Base-by-base conservation (phyloP, 2,113 vertebrate genomes). In the Loxodonta africana region DNA sequence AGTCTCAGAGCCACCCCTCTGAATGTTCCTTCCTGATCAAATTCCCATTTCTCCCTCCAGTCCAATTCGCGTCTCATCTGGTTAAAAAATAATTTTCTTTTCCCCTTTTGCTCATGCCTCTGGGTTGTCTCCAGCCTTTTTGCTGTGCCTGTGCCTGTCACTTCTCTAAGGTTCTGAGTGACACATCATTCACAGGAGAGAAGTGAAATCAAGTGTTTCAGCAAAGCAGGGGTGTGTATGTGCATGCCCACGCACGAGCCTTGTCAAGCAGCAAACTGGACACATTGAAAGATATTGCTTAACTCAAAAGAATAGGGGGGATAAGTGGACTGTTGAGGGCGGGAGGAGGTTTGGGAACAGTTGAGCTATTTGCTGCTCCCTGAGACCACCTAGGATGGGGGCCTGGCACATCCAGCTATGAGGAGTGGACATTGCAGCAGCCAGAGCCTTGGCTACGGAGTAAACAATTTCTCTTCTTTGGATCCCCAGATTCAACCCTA, bases 31-130 rank as follows among this genome's bases (percentile, higher is more conserved):
- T 71, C 71, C 44, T 11, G 28, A 71, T 65, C 93, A 91, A 93
- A 97, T 77, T 93, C 90, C 91, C 46, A 14, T 44, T 63, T 95
- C 57, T 92, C 87, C 76, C 69, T 53, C 63, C 65, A 87, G 93
- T 84, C 82, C 71, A 26, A 89, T 80, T 93, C 91, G 90, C 71
- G 82, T 93, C 78, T 88, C 51, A 41, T 92, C 96, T 92, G 65
- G 81, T 92, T 96, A 92, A 91, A 97, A 95, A 95, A 91, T 91
- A 82, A 91, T 95, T 97, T 94, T 77, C 88, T n/a, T 67, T 95
- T n/a, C 20, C 89, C 69, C 83, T 63, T 95, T 81, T n/a, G 10
- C 71, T 90, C 60, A 53, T 37, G 67, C 81, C 48, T 90, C 90
- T 96, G 93, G 83, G 76, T 89, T 73, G 65, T 95, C 92, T 86